Evolutionary conservation across 2,797 vertebrate species (phyloP), one percentile per base, ranked within the genome.

Genomic region (Mycteria americana): DNA sequence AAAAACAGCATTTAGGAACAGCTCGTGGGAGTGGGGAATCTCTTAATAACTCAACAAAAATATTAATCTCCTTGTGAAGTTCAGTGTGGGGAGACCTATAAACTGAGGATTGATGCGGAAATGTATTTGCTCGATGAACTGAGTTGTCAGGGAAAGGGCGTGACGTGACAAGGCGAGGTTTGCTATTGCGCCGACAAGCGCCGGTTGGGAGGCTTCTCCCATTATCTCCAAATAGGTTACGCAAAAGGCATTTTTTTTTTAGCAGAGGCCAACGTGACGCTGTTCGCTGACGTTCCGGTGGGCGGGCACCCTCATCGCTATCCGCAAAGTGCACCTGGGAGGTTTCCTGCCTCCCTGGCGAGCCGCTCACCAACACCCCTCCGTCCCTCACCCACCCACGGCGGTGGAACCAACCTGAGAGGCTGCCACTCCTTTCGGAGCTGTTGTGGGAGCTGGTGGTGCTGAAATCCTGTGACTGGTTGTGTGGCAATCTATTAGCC

Each of bases 381-480:
- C 97, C 92, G 93, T 98, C 97, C 97, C 97, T 98, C 91, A 33
- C 96, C 98, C 97, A 62, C 77, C 62, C 90, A 95, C 74, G 53
- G 94, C 81, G 87, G 95, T 51, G 93, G 98, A 98, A 99, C 99
- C 99, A 99, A 99, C 99, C 99, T 99, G 99, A 99, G 98, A 99
- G 99, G 98, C 99, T 99, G 99, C 99, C 99, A 98, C 99, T 99
- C 98, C 99, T 99, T 98, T 99, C 99, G 97, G 99, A 99, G 99
- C 99, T 99, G 99, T 99, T 99, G 99, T 99, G 99, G 98, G 99
- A 99, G 98, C 99, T 99, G 99, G 99, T 99, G 98, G 99, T 99
- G 99, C 99, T 99, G 99, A 99, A 99, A 99, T 99, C 99, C 99
- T 99, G 99, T 99, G 99, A 99, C 99, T 99, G 99, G 99, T 99